Conservation (phyloP, 2,888 invertebrate genomes). For the Acleris laterana region DNA sequence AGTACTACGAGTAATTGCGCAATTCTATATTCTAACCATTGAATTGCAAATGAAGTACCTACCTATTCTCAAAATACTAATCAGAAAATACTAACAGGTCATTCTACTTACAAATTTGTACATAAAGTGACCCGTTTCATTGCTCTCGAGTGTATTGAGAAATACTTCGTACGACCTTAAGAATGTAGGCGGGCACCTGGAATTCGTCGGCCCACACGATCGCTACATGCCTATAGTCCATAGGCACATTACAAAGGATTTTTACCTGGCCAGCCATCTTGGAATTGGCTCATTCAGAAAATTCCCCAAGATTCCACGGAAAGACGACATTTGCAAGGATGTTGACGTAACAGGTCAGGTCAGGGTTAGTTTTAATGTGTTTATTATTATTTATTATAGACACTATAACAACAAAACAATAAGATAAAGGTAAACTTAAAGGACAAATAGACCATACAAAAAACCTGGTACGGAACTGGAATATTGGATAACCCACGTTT, state of each 20-base stretch:
- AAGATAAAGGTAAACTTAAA: no score
- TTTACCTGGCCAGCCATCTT: slow-evolving; percentile 56
- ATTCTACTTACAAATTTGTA: no score
- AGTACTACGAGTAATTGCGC: no score
- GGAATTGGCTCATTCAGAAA: slow-evolving; percentile 59
- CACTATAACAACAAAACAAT: no score
- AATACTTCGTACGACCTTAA: slow-evolving; percentile 29
- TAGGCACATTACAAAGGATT: slow-evolving; percentile 37
- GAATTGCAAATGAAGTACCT: slow-evolving; percentile 2
- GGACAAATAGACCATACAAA: no score
- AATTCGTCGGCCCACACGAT: slow-evolving; percentile 26
- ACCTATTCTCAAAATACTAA: not conserved
- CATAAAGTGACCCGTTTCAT: no score
- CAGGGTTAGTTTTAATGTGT: no score
- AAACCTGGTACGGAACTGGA: no score
- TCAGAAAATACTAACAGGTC: no score
- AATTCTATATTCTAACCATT: not conserved
- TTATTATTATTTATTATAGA: no score
- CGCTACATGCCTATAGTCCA: slow-evolving; percentile 23
- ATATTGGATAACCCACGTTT: no score
- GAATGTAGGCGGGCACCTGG: slow-evolving; percentile 25
- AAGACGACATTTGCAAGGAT: slow-evolving; percentile 53
- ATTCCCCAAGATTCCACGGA: slow-evolving; percentile 57
- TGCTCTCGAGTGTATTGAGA: slow-evolving; percentile 1
- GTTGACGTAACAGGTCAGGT: no score